Conservation (phyloP, 1,140 invertebrate genomes). For the Brachionus angularis region DNA sequence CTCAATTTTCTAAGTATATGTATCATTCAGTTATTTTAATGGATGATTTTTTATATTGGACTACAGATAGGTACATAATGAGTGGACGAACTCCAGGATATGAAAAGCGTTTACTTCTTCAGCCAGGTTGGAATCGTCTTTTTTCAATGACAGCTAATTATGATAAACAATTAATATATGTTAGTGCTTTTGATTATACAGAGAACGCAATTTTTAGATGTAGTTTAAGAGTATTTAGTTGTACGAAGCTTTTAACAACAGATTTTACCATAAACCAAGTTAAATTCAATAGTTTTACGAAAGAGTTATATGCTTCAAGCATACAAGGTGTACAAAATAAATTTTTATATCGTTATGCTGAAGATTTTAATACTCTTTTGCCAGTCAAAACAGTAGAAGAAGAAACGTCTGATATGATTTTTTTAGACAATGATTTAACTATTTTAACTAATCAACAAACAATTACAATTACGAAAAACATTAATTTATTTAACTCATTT, state of each 20-base stretch:
- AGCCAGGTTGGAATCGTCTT: constrained; percentile 33
- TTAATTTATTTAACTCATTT: constrained; percentile 17
- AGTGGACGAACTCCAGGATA: constrained; percentile 27
- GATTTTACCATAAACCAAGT: constrained; percentile 22
- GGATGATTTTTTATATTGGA: constrained; percentile 43
- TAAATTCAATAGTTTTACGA: constrained; percentile 10
- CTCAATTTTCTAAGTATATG: constrained; percentile 40
- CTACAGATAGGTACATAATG: constrained; percentile 37
- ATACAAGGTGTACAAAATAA: constrained; percentile 1
- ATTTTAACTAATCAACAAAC: constrained; percentile 23
- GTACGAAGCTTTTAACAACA: neutral
- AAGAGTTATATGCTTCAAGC: constrained; percentile 6
- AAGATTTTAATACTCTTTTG: constrained; percentile 14
- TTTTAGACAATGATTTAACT: constrained; percentile 30
- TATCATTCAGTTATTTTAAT: constrained; percentile 33
- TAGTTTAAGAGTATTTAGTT: constrained; percentile 11
- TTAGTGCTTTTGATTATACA: constrained; percentile 22
- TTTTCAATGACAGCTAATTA: constrained; percentile 26
- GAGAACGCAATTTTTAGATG: constrained; percentile 32
- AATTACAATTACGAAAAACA: constrained; percentile 20
- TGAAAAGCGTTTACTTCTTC: constrained; percentile 32
- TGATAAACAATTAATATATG: constrained; percentile 10
- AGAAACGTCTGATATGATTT: constrained; percentile 13
- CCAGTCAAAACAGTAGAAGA: constrained; percentile 5
- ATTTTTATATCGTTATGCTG: constrained; percentile 10